A percentile compares a stretch with the other conserved stretches of the same genome.
Evolutionary conservation across 92 coral and sea anemone genomes (phyloP).

Genomic region (Zoanthus sansibaricus): DNA sequence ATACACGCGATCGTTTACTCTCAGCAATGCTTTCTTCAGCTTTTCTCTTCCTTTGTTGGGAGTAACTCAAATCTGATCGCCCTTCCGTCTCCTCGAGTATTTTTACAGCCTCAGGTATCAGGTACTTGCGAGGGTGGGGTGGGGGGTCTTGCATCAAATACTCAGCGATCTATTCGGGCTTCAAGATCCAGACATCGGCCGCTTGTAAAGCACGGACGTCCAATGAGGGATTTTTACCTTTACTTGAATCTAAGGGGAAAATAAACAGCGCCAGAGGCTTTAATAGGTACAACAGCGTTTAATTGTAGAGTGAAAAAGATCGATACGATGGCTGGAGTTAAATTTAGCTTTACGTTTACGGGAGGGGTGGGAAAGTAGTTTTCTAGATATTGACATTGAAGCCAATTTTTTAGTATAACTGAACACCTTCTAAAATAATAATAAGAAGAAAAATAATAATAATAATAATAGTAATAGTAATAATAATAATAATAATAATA

Average conservation of each 20-base stretch:
- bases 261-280: background rate
- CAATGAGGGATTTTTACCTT: slow-evolving; percentile 66
- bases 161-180: slow-evolving; percentile 95
- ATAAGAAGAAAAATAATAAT: too few species aligned
- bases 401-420: too few species aligned
- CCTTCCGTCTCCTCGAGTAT: slow-evolving; percentile 49
- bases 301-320: background rate
- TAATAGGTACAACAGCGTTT: background rate
- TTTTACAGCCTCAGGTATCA: slow-evolving; percentile 65
- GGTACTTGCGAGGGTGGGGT: slow-evolving; percentile 83
- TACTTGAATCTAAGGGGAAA: slow-evolving; percentile 60
- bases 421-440: too few species aligned
- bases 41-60: slow-evolving; percentile 79
- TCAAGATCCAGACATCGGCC: slow-evolving; percentile 75
- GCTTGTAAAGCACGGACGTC: slow-evolving; percentile 69
- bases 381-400: too few species aligned
- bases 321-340: background rate
- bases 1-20: slow-evolving; percentile 53
- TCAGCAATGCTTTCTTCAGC: slow-evolving; percentile 65
- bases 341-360: too few species aligned
- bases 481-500: too few species aligned
- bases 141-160: slow-evolving; percentile 90
- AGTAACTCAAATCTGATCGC: slow-evolving; percentile 29
- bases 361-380: too few species aligned
- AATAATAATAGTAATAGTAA: too few species aligned